Percentiles rank a stretch among this genome's conserved stretches.
Conservation (phyloP, 2,797 vertebrate genomes). For the Sebastes diaconus region DNA sequence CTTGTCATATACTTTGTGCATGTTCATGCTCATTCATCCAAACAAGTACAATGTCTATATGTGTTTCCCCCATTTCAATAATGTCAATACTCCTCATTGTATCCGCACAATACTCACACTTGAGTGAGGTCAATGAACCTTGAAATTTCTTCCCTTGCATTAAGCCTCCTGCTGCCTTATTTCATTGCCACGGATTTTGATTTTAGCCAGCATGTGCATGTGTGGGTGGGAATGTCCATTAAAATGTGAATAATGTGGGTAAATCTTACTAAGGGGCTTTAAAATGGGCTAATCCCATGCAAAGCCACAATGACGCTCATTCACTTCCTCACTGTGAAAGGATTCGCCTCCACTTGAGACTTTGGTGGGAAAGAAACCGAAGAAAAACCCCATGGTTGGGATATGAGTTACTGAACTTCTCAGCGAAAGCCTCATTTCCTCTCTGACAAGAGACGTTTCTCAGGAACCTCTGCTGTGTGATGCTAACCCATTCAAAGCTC, state of each 20-base stretch:
- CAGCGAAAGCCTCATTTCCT: constrained; percentile 48
- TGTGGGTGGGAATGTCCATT: constrained; percentile 67
- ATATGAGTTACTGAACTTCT: constrained; percentile 47
- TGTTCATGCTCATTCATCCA: background rate
- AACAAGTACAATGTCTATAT: background rate
- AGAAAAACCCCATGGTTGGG: constrained; percentile 35
- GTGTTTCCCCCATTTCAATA: background rate
- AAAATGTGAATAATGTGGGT: constrained; percentile 77
- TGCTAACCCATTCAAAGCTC: constrained; percentile 16
- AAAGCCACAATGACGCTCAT: constrained; percentile 75
- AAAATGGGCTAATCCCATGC: constrained; percentile 78
- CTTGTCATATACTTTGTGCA: background rate
- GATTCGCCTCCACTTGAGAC: constrained; percentile 62
- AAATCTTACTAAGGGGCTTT: constrained; percentile 79
- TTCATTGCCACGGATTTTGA: constrained; percentile 56
- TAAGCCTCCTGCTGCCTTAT: constrained; percentile 42
- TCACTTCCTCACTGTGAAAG: constrained; percentile 68
- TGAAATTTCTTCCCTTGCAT: constrained; percentile 33
- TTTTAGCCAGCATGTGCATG: constrained; percentile 41
- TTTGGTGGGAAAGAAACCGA: constrained; percentile 61
- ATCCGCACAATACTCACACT: constrained; percentile 12
- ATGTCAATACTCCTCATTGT: constrained; percentile 33
- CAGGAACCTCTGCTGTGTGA: background rate
- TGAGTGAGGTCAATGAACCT: constrained; percentile 43
- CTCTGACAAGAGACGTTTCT: constrained; percentile 20